Evolutionary conservation across 92 coral and sea anemone genomes (phyloP).

Genomic region (Desmophyllum pertusum): DNA sequence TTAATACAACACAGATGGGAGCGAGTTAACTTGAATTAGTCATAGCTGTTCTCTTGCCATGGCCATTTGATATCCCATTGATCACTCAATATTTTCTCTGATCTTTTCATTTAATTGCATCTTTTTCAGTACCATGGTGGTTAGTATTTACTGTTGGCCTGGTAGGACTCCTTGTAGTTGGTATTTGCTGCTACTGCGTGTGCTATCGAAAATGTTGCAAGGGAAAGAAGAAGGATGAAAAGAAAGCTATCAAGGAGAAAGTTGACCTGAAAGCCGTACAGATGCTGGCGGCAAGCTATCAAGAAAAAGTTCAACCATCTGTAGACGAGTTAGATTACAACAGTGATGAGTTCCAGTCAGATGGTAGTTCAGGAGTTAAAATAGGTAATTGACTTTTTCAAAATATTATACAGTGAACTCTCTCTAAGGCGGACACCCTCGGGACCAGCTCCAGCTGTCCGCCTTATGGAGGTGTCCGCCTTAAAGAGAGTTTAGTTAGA

Average conservation of each 20-base stretch:
- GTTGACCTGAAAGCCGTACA: slow-evolving; percentile 89
- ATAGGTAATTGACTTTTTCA: too few species aligned
- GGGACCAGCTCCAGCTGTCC: too few species aligned
- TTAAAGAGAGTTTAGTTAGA: too few species aligned
- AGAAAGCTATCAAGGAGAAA: slow-evolving; percentile 77
- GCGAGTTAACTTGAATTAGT: neutral
- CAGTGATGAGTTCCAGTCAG: slow-evolving; percentile 92
- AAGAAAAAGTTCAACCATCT: slow-evolving; percentile 97
- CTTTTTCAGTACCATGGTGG: slow-evolving; percentile 89
- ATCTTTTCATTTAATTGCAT: neutral
- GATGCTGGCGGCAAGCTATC: slow-evolving; percentile 91
- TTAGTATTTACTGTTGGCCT: slow-evolving; percentile 75
- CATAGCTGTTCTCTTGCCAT: neutral
- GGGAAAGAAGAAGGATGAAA: slow-evolving; percentile 81
- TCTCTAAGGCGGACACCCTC: too few species aligned
- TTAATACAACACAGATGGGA: too few species aligned
- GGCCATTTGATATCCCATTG: neutral
- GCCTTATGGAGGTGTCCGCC: too few species aligned
- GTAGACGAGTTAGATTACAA: slow-evolving; percentile 96
- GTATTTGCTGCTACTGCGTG: slow-evolving; percentile 77
- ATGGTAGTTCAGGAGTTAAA: slow-evolving; percentile 84
- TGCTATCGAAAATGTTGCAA: slow-evolving; percentile 91
- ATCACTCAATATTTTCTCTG: neutral
- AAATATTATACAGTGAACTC: too few species aligned
- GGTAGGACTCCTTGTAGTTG: slow-evolving; percentile 60